Base-by-base conservation (phyloP, 2,113 vertebrate genomes). In the Mesitornis unicolor region DNA sequence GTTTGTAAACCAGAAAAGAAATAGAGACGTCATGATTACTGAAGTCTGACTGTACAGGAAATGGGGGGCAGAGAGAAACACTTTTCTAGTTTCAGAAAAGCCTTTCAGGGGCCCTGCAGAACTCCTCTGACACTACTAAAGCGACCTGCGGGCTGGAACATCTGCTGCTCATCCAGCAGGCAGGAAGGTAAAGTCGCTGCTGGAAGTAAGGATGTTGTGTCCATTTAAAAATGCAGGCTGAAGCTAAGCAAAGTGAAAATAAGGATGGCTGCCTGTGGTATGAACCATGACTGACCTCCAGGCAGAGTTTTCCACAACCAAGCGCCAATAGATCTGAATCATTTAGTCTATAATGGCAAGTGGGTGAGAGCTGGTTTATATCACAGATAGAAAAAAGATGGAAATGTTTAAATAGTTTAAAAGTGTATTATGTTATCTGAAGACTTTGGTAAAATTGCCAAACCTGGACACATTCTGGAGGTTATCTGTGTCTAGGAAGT, bases 261-360 rank as follows among this genome's bases (percentile, higher is more conserved):
- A 84, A 71, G 42, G 53, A 87, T 82, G 61, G 57, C 36, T 87
- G 87, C 40, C 47, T 76, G 40, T 76, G 71, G 53, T 64, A 64
- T 84, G 74, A 95, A 87, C 87, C 84, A 69, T 1, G 3, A 38
- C 48, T 91, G 87, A 91, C 89, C 67, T 85, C 75, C 43, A 40
- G 75, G 74, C 78, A 88, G 88, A 84, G 65, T 94, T 91, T 96
- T 96, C 87, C 90, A 96, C 54, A 76, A 43, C 35, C 40, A 83
- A 61, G 78, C 90, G 95, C 78, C 91, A 94, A 50, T 25, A 83
- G 54, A 80, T 77, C 67, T 77, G 59, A 94, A 93, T 86, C 79
- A 93, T 56, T 81, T 13, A 2, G 21, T 69, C 79, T 74, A 21
- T 31, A 91, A 87, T 1, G 14, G 84, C 75, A 88, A 77, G 38